phyloP scores from a whole-genome alignment of 2,113 vertebrate species.

The Vulpes ferrilata region DNA sequence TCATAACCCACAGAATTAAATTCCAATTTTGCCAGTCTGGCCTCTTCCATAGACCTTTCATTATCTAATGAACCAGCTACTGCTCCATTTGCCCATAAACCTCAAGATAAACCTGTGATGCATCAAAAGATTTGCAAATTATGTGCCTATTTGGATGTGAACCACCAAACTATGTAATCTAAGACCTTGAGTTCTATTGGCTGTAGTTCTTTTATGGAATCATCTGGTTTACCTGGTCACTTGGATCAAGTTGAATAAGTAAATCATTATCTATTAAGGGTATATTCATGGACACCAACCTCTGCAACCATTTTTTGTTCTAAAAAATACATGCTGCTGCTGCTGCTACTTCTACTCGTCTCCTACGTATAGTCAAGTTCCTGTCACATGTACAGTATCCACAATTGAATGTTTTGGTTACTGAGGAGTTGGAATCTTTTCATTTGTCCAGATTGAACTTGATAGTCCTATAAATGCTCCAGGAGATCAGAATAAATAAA shows the following conservation, averaged over 20 bases:
- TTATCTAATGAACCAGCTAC: neutral
- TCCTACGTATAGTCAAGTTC: neutral
- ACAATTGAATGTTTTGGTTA: neutral
- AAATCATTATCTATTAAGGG: neutral
- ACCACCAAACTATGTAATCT: neutral
- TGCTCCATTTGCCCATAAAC: neutral
- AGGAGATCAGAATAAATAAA: neutral
- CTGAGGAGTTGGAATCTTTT: neutral
- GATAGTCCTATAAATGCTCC: neutral
- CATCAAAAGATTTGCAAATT: slow-evolving; percentile 12
- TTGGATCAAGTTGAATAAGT: neutral
- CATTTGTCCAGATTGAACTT: neutral
- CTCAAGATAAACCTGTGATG: neutral
- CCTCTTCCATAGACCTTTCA: neutral
- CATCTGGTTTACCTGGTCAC: neutral
- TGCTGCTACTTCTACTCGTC: neutral
- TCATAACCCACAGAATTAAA: neutral
- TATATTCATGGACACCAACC: neutral
- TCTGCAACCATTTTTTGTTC: neutral
- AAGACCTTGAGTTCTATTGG: neutral
- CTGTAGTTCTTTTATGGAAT: neutral
- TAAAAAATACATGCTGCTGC: neutral
- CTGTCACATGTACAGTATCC: neutral
- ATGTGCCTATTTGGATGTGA: neutral
- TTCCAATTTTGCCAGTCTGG: neutral